Conservation (phyloP, 1,140 invertebrate genomes). For the Drosophila malerkotliana region DNA sequence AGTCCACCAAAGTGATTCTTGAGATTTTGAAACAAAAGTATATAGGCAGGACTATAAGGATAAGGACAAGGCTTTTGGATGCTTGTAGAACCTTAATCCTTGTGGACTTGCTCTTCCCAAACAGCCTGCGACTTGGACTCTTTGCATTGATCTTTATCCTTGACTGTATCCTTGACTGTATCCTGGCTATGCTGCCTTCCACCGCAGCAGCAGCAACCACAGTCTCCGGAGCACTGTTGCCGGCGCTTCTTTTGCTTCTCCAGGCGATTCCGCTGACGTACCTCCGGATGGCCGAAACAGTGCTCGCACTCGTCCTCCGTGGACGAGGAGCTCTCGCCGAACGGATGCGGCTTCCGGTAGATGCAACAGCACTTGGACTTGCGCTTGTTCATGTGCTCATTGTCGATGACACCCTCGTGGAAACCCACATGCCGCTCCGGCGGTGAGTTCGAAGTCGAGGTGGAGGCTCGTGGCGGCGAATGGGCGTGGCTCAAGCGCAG, state of each 20-base stretch:
- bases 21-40: not conserved
- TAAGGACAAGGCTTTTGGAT: too few species aligned
- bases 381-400: conserved; percentile 96
- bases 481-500: conserved; percentile 86
- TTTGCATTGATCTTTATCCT: not conserved
- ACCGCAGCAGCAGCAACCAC: not conserved
- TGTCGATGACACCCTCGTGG: conserved; percentile 94
- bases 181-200: too few species aligned
- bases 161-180: not conserved
- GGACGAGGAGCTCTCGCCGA: conserved; percentile 92
- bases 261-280: conserved; percentile 85
- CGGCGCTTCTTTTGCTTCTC: conserved; percentile 26
- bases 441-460: too few species aligned
- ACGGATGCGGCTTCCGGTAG: conserved; percentile 91
- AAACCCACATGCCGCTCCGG: conserved; percentile 89
- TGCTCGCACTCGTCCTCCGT: conserved; percentile 93
- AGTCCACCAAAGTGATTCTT: not conserved
- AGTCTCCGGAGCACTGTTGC: not conserved
- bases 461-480: conserved; percentile 49
- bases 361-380: conserved; percentile 98
- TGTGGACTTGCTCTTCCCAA: not conserved
- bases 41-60: not conserved
- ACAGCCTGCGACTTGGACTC: not conserved
- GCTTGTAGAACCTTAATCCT: not conserved
- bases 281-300: conserved; percentile 92